Base-by-base conservation (phyloP, 2,888 invertebrate genomes). In the Cheilosia vernalis region DNA sequence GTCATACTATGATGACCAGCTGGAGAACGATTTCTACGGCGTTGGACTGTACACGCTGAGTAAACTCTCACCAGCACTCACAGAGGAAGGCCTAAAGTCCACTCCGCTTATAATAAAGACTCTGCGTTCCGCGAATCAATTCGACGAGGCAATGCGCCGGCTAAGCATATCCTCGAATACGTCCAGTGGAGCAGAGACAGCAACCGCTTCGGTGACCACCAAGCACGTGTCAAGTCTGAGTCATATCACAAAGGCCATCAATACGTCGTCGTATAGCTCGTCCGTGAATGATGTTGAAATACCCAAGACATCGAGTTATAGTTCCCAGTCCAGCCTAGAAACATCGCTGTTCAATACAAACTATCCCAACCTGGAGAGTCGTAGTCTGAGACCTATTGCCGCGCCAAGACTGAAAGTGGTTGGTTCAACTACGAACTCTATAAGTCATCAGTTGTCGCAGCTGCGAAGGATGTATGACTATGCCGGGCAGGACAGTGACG, bases 401-500 rank as follows among this genome's bases (percentile, higher is more conserved):
- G 89, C 90, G 4, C 91, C 92, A 9, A 89, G 92, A 13, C 88
- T 92, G 0, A 92, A 90, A 79, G 87, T 91, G 10, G 87, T 91
- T 51, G 91, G 90, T 2, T 91, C 91, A 30, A 89, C 91, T 0
- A 90, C 90, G 19, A 88, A 90, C 13, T 89, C 90, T 0, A 89
- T 92, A 0, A 91, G 90, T 56, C 91, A 92, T 58, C 92, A 92
- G 72, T 61, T 92, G 53, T 90, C 91, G 2, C 91, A 92, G 24
- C 60, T 92, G 64, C 87, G 91, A 2, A 87, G 90, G 2, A 89
- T 92, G 40, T 91, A 92, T 74, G 92, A 92, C 61, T 89, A 90
- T 5, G 90, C 91, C 6, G 90, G 90, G 3, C 90, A 92, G 42
- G 94, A 93, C 44, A 92, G 93, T 69, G 93, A 93, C 83, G 93